These are phyloP conservation scores for Drosophila gaucha DNA, from an alignment of 2,888 invertebrate genomes.

Conservation along the genomic window DNA sequence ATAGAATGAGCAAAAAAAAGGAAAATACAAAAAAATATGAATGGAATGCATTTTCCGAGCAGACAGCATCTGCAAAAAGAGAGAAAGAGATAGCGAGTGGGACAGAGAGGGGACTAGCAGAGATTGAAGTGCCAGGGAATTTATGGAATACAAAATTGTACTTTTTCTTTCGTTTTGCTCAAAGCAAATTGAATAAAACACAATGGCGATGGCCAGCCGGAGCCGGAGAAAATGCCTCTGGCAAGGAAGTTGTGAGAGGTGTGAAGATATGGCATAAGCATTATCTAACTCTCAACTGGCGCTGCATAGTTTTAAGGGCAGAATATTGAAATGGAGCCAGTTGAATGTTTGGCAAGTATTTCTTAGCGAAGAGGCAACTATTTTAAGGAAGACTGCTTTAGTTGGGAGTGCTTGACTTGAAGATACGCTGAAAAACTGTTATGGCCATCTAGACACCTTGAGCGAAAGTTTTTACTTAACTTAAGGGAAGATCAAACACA, in stretches of 20 bases:
- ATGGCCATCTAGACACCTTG: no score
- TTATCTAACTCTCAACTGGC: conserved; percentile 28
- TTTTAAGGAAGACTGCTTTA: no score
- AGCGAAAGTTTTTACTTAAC: no score
- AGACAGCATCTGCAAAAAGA: background rate
- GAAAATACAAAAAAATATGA: conserved; percentile 35
- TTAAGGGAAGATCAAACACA: no score
- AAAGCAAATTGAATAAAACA: conserved; percentile 75
- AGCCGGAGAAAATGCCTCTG: conserved; percentile 30
- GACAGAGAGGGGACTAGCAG: background rate
- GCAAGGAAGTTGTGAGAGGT: conserved; percentile 30
- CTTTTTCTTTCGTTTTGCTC: conserved; percentile 26
- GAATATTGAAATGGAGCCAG: conserved; percentile 14
- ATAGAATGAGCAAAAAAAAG: conserved; percentile 25
- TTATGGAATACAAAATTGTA: conserved; percentile 72
- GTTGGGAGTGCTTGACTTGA: no score
- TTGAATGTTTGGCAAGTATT: no score
- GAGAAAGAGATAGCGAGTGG: background rate
- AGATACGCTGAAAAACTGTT: no score
- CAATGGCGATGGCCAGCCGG: conserved; percentile 56
- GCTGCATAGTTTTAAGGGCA: conserved; percentile 46
- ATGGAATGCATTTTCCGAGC: conserved; percentile 66
- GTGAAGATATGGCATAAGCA: conserved; percentile 22
- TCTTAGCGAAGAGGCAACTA: no score
- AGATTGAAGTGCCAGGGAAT: conserved; percentile 77